Evolutionary conservation across 2,888 invertebrate genomes (phyloP).

Genomic region (Drosophila siamana): DNA sequence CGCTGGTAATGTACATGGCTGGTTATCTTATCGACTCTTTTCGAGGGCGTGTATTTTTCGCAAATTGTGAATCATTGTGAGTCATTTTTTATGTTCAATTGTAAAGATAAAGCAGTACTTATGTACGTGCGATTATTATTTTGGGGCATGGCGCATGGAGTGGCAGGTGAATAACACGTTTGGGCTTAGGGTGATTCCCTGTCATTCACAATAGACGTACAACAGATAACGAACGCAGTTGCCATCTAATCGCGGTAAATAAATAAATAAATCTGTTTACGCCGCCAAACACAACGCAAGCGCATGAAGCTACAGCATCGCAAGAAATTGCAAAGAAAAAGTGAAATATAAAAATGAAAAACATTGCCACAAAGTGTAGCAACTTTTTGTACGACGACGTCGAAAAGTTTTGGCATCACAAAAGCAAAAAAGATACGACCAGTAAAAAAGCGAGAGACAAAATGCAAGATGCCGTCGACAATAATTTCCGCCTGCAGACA

Average conservation of each 20-base stretch:
- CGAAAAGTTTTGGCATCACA: slow-evolving; percentile 54
- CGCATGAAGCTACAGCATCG: slow-evolving; percentile 25
- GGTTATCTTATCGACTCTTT: slow-evolving; percentile 57
- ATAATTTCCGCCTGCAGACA: slow-evolving; percentile 76
- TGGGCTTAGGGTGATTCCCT: slow-evolving; percentile 34
- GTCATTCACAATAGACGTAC: slow-evolving; percentile 23
- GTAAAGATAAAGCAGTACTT: slow-evolving; percentile 36
- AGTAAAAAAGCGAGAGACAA: slow-evolving; percentile 13
- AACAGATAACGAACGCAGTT: slow-evolving; percentile 13
- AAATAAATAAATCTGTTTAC: slow-evolving; percentile 61
- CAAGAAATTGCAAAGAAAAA: slow-evolving; percentile 38
- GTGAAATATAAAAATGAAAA: slow-evolving; percentile 44
- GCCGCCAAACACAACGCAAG: slow-evolving; percentile 26
- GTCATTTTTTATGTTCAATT: slow-evolving; percentile 32
- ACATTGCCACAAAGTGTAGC: slow-evolving; percentile 59
- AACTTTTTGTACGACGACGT: slow-evolving; percentile 44
- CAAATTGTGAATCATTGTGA: slow-evolving; percentile 34
- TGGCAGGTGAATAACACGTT: slow-evolving; percentile 45
- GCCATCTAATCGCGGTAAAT: slow-evolving; percentile 51
- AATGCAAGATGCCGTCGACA: slow-evolving; percentile 65
- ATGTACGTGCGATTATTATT: slow-evolving; percentile 7
- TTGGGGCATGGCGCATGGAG: too few species aligned
- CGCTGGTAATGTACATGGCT: slow-evolving; percentile 18
- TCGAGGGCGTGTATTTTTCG: slow-evolving; percentile 1
- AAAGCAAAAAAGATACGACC: slow-evolving; percentile 29